Evolutionary conservation across 2,888 invertebrate genomes (phyloP), one percentile per base, ranked within the genome.

Genomic region (Mimachlamys varia): DNA sequence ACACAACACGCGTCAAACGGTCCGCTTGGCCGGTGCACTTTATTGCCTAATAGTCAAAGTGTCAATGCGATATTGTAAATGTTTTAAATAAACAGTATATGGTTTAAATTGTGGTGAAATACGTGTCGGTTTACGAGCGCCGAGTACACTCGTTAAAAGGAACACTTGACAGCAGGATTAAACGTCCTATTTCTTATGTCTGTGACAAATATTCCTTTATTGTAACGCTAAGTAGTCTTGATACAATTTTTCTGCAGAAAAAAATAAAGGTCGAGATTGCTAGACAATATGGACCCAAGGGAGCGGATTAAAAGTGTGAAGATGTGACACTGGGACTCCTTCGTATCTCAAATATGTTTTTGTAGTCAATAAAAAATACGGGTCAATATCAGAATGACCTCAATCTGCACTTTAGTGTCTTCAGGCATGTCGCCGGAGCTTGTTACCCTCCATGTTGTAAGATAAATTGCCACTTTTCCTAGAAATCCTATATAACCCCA

Each of bases 231-330:
- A 76, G 76, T 76, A 76, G 76, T 76, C 76, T 76, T 76, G 27
- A 76, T 76, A 76, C 76, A 76, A 76, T 76, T 76, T 76, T 76
- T 76, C 76, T 76, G 76, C 76, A 76, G 76, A 76, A 76, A 33
- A 76, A 76, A 76, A 76, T 76, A 76, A 76, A 76, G 76, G 76
- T 76, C 76, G 76, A 15, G 76, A 33, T 76, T 33, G 76, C 76
- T 76, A 76, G 76, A 76, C 76, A 76, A 76, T 76, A 76, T 76
- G 76, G 76, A 33, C 76, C 76, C 76, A 33, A 12, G 76, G 76
- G 76, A 76, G 17, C 7, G 76, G 76, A 76, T 76, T 76, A 33
- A 76, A 76, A 33, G 76, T 76, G 76, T 76, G 27, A 27, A 22
- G 33, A 27, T 13, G 76, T 76, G 76, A 76, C 76, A 76, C 76